Evolutionary conservation across 2,888 invertebrate species (phyloP).

Genomic region (Pandemis corylana): DNA sequence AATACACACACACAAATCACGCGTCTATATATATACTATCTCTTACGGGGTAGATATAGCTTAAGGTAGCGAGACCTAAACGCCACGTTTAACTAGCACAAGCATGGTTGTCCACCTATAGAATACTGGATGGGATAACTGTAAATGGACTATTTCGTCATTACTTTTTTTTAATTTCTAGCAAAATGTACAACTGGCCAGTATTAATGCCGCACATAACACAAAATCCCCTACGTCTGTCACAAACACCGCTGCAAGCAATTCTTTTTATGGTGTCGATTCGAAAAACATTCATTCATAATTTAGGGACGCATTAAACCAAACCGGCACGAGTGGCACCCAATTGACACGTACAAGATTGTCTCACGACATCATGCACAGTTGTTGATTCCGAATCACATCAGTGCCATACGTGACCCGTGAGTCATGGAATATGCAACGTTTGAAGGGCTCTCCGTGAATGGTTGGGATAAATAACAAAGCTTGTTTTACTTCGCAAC

Average conservation of each 20-base stretch:
- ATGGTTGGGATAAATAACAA: constrained; percentile 13
- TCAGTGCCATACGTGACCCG: neutral
- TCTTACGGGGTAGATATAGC: too few relatives aligned
- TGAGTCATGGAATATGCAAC: constrained; percentile 8
- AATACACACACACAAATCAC: too few relatives aligned
- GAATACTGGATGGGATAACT: too few relatives aligned
- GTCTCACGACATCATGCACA: neutral
- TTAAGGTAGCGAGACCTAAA: too few relatives aligned
- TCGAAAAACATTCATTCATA: neutral
- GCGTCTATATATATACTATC: too few relatives aligned
- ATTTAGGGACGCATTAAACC: neutral
- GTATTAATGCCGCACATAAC: too few relatives aligned
- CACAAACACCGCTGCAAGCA: neutral
- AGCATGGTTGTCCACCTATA: too few relatives aligned
- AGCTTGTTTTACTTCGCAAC: neutral
- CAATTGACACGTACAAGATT: constrained; percentile 2
- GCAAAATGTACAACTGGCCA: too few relatives aligned
- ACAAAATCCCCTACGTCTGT: too few relatives aligned
- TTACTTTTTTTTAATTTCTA: too few relatives aligned
- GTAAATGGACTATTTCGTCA: too few relatives aligned
- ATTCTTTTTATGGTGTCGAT: neutral
- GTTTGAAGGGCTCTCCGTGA: neutral
- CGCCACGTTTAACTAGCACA: too few relatives aligned
- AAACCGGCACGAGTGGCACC: neutral
- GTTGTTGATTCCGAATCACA: neutral